Conservation (phyloP, 2,113 vertebrate genomes). For the Gnathonemus echidnorhynchus region DNA sequence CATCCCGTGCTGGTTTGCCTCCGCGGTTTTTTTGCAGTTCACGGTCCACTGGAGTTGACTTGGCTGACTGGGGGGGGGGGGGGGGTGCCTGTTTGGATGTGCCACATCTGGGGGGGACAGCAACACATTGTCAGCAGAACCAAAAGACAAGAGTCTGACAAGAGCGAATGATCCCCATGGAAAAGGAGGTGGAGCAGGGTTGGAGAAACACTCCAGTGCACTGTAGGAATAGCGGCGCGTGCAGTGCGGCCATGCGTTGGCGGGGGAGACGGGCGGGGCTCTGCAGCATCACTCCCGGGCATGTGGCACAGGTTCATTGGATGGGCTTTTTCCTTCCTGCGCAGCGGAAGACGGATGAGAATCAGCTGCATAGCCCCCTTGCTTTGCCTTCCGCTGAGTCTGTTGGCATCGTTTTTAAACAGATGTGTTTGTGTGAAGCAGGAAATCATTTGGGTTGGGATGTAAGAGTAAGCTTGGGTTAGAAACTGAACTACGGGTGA, state of each 20-base stretch:
- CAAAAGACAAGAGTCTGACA: slow-evolving; percentile 2
- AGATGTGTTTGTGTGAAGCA: background rate
- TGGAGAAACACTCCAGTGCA: background rate
- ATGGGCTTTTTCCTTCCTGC: background rate
- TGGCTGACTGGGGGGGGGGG: background rate
- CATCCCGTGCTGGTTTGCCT: background rate
- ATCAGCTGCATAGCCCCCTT: background rate
- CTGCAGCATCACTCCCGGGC: background rate
- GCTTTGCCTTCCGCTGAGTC: background rate
- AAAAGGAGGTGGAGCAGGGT: background rate
- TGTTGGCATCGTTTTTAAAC: background rate
- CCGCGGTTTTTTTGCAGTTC: background rate
- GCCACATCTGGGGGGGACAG: background rate
- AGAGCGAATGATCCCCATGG: background rate
- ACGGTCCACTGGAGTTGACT: background rate
- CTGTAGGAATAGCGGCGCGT: background rate
- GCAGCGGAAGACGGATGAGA: background rate
- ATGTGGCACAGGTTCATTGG: background rate
- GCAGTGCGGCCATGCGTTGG: background rate
- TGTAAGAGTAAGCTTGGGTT: background rate
- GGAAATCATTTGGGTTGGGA: background rate
- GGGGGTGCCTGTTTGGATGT: background rate
- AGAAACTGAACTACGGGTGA: background rate
- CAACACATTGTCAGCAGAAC: background rate
- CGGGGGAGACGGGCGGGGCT: background rate